phyloP scores from a whole-genome alignment of 2,113 vertebrate species.

The Gambusia holbrooki region DNA sequence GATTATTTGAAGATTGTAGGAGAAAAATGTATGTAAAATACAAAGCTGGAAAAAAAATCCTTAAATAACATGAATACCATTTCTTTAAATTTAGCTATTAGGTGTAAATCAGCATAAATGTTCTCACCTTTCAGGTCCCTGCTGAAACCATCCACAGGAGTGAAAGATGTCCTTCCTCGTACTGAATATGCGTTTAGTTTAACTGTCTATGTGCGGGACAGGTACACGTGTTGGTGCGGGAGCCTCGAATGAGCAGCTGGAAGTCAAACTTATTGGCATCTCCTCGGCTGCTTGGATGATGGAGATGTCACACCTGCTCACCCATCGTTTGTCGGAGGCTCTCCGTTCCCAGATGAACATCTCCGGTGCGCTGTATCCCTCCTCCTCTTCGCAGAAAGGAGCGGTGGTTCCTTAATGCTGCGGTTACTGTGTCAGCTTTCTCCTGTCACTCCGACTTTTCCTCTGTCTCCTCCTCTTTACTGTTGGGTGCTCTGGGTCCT shows the following conservation, averaged over 20 bases:
- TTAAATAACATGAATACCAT: background rate
- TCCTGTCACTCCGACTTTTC: slow-evolving; percentile 53
- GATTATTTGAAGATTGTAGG: background rate
- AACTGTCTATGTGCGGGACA: background rate
- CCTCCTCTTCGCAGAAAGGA: background rate
- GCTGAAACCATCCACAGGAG: background rate
- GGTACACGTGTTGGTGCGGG: slow-evolving; percentile 22
- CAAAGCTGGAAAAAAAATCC: background rate
- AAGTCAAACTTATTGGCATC: slow-evolving; percentile 29
- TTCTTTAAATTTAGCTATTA: background rate
- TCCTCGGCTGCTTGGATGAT: background rate
- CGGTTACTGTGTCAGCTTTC: slow-evolving; percentile 52
- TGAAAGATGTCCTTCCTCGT: background rate
- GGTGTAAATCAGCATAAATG: too few species aligned
- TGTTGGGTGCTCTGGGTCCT: slow-evolving; percentile 62
- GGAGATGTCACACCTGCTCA: slow-evolving; percentile 36
- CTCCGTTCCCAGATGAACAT: slow-evolving; percentile 12
- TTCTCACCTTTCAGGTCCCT: background rate
- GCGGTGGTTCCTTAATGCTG: slow-evolving; percentile 26
- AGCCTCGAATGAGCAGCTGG: slow-evolving; percentile 9
- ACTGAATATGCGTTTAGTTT: background rate
- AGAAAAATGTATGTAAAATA: background rate
- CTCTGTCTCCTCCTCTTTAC: slow-evolving; percentile 14
- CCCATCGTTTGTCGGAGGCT: slow-evolving; percentile 7
- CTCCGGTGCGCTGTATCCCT: slow-evolving; percentile 2